Percentiles rank a stretch among this genome's conserved stretches.
Conservation (phyloP, 2,113 vertebrate species). For the Pelobates fuscus region DNA sequence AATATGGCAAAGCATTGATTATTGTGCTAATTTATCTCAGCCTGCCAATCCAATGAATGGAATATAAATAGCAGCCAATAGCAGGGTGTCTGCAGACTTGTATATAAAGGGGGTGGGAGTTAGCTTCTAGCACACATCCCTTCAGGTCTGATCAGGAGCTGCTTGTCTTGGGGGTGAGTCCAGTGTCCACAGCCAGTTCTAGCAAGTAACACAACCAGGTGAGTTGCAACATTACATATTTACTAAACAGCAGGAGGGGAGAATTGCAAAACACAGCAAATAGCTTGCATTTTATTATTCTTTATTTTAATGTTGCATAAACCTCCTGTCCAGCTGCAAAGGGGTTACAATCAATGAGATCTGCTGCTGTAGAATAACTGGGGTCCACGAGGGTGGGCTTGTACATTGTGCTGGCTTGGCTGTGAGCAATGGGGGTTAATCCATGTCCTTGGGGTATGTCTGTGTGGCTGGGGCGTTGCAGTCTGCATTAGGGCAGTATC, state of each 20-base stretch:
- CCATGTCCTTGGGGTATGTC: conserved; percentile 33
- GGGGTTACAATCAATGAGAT: too few relatives aligned
- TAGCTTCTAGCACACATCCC: conserved; percentile 49
- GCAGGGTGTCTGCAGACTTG: conserved; percentile 35
- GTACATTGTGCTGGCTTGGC: not conserved
- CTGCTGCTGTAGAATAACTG: too few relatives aligned
- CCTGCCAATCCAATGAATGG: conserved; percentile 85
- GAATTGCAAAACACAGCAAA: too few relatives aligned
- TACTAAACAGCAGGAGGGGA: too few relatives aligned
- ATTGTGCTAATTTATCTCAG: conserved; percentile 22
- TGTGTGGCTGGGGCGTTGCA: conserved; percentile 9
- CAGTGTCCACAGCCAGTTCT: not conserved
- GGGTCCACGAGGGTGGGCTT: not conserved
- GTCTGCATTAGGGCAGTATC: not conserved
- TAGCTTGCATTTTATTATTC: too few relatives aligned
- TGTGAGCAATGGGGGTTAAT: not conserved
- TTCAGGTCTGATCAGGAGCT: conserved; percentile 32
- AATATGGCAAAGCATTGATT: conserved; percentile 18
- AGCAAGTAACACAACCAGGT: conserved; percentile 1
- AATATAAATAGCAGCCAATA: conserved; percentile 85
- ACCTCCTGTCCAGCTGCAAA: too few relatives aligned
- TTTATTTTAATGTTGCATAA: too few relatives aligned
- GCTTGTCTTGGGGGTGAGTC: conserved; percentile 42
- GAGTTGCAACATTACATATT: conserved; percentile 7
- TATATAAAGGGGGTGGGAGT: conserved; percentile 76